Base-by-base conservation (phyloP, 2,113 vertebrate species). In the Asarcornis scutulata region DNA sequence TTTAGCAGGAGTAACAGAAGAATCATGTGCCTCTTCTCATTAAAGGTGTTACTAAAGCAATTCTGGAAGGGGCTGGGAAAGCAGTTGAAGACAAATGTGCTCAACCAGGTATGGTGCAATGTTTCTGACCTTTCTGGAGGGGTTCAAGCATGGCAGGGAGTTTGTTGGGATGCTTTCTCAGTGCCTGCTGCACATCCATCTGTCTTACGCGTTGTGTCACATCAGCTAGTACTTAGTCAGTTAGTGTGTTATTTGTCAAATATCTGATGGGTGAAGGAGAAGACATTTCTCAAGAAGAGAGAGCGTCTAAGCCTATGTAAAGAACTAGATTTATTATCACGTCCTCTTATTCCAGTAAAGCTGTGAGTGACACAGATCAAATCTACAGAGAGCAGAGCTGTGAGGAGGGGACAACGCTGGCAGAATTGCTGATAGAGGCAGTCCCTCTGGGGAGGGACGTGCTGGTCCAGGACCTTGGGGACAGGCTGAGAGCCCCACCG, bases 21-120 rank as follows among this genome's bases (percentile, higher is more conserved):
- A 60, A 72, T 82, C 5, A 2, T 48, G 13, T 88, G 22, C 17
- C 23, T 78, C 23, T 91, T 93, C 29, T 96, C 53, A 27, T 86
- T 94, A 68, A 73, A 99, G 99, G 99, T 71, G 99, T 99, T 42
- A 99, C 99, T 66, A 98, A 97, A 96, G 99, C 99, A 63, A 99
- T 99, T 97, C 94, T 99, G 96, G 97, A 98, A 7, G 90, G 97
- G 83, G 99, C 99, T 87, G 99, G 99, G 89, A 95, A 34, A 84
- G 85, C 69, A 75, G 98, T 99, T 34, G 97, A 98, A 94, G 38
- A 17, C 0, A 98, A 99, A 78, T 99, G 99, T 90, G 23, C 34
- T 81, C 44, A 1, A 2, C 94, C 98, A 74, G 98, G 99, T 99
- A 98, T 96, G 62, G 36, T 68, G 36, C 25, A 32, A n/a, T 13